Evolutionary conservation across 2,888 invertebrate genomes (phyloP).

Genomic region (Andrena hattorfiana): DNA sequence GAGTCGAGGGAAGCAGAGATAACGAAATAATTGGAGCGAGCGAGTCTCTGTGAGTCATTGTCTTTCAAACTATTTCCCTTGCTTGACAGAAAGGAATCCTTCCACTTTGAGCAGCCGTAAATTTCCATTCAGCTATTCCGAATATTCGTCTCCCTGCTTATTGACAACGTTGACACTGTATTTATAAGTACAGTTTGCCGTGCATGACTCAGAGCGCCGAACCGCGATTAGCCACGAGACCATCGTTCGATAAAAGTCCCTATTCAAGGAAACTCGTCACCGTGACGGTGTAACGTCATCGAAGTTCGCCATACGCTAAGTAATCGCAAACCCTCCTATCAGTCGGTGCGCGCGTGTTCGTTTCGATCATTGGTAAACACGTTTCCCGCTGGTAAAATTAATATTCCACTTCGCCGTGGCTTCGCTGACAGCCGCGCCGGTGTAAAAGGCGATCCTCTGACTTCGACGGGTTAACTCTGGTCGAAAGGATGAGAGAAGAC

Average conservation of each 20-base stretch:
- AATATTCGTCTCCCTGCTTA: background rate
- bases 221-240: background rate
- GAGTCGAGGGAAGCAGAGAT: background rate
- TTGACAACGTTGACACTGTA: background rate
- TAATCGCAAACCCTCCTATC: constrained; percentile 29
- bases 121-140: background rate
- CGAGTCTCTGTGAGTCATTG: background rate
- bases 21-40: background rate
- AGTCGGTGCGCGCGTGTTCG: constrained; percentile 8
- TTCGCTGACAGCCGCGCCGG: constrained; percentile 1
- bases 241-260: constrained; percentile 14
- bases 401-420: constrained; percentile 28
- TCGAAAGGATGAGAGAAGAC: background rate
- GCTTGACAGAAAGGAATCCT: background rate
- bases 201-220: background rate
- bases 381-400: constrained; percentile 26
- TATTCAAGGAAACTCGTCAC: constrained; percentile 8
- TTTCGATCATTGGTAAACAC: constrained; percentile 30
- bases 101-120: background rate
- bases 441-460: background rate
- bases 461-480: constrained; percentile 5
- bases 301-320: constrained; percentile 8
- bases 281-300: background rate
- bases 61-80: background rate
- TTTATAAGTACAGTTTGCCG: background rate